Evolutionary conservation across 2,113 vertebrate species (phyloP), one percentile per base, ranked within the genome.

Genomic region (Callionymus lyra): DNA sequence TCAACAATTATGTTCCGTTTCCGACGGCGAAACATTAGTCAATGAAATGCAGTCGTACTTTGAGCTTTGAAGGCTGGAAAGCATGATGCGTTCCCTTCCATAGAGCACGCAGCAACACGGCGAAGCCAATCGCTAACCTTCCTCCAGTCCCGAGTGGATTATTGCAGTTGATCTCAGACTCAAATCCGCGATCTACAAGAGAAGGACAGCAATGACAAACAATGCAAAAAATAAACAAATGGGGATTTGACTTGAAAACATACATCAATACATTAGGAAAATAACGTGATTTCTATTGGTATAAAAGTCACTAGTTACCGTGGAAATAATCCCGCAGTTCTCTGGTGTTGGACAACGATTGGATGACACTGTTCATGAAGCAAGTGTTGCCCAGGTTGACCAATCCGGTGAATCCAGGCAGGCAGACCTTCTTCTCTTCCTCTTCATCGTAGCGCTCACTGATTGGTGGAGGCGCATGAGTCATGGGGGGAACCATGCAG

Each of bases 281-380:
- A n/a, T n/a, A n/a, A n/a, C n/a, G n/a, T n/a, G 13, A 42, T 42
- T 47, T 14, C 38, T 27, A 14, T 3, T 18, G 6, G 10, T 12
- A 16, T 3, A 3, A 16, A 14, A 11, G 27, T 32, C 4, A 32
- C 10, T 13, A 32, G 43, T 89, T 70, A 98, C 95, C 93, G 1
- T 96, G 95, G 63, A 99, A 99, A 67, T 93, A 99, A 72, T 99
- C 95, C 9, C 92, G 84, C 48, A 99, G 90, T 65, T 99, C 95
- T 41, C 95, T 82, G 6, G 94, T 99, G 80, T 99, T 99, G 14
- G 95, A 99, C 45, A 99, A 74, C 38, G 93, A 97, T 63, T 99
- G 95, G 56, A 99, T 97, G 58, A 99, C 94, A 0, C 94, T 98
- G 80, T 98, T 99, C 95, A 99, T 99, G 80, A 99, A 99, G 76